Evolutionary conservation across 2,113 vertebrate species (phyloP), one percentile per base, ranked within the genome.

Genomic region (Serilophus lunatus): DNA sequence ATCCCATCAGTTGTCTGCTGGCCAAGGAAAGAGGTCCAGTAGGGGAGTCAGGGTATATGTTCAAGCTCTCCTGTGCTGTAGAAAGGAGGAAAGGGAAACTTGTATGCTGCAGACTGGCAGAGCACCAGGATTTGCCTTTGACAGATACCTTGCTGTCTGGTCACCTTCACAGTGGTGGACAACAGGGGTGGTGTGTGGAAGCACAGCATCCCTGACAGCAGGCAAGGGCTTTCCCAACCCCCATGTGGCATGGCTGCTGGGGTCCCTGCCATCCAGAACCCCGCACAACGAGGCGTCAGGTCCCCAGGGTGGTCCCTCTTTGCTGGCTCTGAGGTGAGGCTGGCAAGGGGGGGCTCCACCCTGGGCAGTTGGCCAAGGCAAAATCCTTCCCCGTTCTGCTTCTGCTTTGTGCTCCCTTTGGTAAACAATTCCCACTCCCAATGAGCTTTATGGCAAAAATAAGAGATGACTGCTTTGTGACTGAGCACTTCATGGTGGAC

Each of bases 271-370:
- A 60, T 36, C 40, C 78, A 33, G 54, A 61, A 33, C 13, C 25
- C 25, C 3, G 0, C 1, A 1, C 17, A 54, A 44, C 0, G 0
- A 42, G 33, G 33, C 13, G 2, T n/a, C 38, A 53, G 35, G 15
- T 76, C 53, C 47, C n/a, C 23, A 35, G 20, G 10, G 7, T 23
- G 51, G 26, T 35, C 26, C 56, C 44, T 83, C 14, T 25, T 53
- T 2, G 1, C 28, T 3, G 5, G 29, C 33, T 26, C 38, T 9
- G 76, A 63, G 57, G 35, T 59, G 29, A 69, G 63, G 45, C n/a
- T 45, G 35, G 64, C 2, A 9, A 66, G 24, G 14, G 9, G 28
- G 2, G 0, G 35, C 24, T 12, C 70, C 0, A 1, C 47, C 78
- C 50, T 1, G 3, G 42, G 64, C 56, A 74, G 12, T 2, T 5